Evolutionary conservation across 2,888 invertebrate genomes (phyloP), one percentile per base, ranked within the genome.

Genomic region (Mayetiola destructor): DNA sequence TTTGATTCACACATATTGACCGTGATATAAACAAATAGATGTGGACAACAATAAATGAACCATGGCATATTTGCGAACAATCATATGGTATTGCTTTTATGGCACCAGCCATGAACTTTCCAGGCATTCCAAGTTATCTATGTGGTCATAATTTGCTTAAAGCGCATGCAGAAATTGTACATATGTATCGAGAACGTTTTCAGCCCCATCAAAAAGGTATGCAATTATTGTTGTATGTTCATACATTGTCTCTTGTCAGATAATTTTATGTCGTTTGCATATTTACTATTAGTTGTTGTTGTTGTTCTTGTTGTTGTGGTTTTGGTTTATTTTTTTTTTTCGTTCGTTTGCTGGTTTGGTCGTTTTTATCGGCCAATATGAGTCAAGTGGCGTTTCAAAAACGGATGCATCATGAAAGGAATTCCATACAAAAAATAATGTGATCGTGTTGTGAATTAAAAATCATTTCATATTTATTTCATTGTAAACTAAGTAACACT

Each of bases 21-120:
- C 18, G 20, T 32, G 30, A 2, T 2, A 53, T 10, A n/a, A n/a
- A n/a, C n/a, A 32, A 52, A 18, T 53, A 64, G 67, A 75, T 77
- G 59, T 88, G 88, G 87, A 78, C 84, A 12, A 88, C 88, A 0
- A 78, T 88, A 61, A 88, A 88, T 66, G 88, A 88, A 66, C 86
- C 87, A 2, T 71, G 73, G 73, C 70, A 72, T 61, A 65, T 73
- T 40, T 73, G 73, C 54, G 73, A 72, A 56, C 71, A 71, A 57
- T 67, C 69, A 20, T 73, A 70, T 59, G 80, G 80, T 2, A 76
- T 76, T 23, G 77, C 77, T 35, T 79, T 76, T 63, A 71, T 80
- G 68, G 80, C 80, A 1, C 80, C 80, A 1, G 75, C 77, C 0
- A 67, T 78, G 59, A 75, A 79, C 62, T 76, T 76, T 16, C 79